Evolutionary conservation across 2,888 invertebrate species (phyloP), one percentile per base, ranked within the genome.

Genomic region (Caprella mutica): DNA sequence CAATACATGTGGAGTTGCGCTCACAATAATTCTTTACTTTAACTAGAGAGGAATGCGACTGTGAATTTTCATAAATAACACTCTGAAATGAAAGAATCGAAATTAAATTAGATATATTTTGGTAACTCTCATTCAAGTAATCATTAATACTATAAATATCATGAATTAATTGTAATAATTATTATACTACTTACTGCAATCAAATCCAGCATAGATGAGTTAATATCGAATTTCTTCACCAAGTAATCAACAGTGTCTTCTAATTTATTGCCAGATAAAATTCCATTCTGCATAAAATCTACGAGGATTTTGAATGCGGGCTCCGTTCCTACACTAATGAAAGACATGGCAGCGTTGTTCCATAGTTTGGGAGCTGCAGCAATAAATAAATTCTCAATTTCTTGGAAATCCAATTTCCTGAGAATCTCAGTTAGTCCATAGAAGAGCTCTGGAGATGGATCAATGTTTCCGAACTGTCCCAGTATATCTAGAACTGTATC

Each of bases 361-460:
- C 48, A 48, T 5, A 24, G 21, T 21, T 48, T 24, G 12, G 48
- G 48, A 21, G 21, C 48, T 30, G 30, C 30, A 8, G 19, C 30
- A 14, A 48, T 27, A 21, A 48, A 48, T 3, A 48, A 21, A 14
- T 48, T 30, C 1, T 30, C 19, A 19, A 48, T 21, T 21, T 30
- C 19, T 9, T 48, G 29, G 30, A 30, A 48, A 14, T 29, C 30
- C n/a, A 48, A 30, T 2, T 27, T 48, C n/a, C 14, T 48, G 19
- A 48, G 21, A 9, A 48, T 12, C n/a, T 48, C 48, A 17, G 48
- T 48, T 2, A 48, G 48, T n/a, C 30, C 29, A 30, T 48, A 48
- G 30, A 48, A 48, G 5, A 30, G 29, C n/a, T 30, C 48, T 9
- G 48, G 48, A 24, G 29, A 19, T 1, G 30, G 26, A n/a, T n/a